Evolutionary conservation across 2,113 vertebrate genomes (phyloP).

Genomic region (Heterotilapia buettikoferi): DNA sequence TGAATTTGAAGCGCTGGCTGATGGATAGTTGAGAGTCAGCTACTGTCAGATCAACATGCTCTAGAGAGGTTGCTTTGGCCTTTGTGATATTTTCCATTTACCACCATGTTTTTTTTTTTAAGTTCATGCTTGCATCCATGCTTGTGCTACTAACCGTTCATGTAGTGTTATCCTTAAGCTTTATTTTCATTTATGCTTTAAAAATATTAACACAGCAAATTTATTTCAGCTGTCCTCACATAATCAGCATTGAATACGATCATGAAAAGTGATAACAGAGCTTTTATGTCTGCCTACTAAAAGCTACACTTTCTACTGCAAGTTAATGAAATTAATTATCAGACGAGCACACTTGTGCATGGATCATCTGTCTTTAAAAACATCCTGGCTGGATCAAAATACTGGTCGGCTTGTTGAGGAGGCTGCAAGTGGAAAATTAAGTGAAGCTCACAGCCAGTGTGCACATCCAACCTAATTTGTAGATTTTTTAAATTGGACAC

Average conservation of each 20-base stretch:
- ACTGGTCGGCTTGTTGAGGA: neutral
- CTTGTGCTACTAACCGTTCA: neutral
- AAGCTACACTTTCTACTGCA: conserved; percentile 1
- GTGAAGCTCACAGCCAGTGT: neutral
- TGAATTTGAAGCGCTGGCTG: neutral
- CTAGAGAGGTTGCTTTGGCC: neutral
- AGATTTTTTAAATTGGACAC: neutral
- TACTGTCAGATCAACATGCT: neutral
- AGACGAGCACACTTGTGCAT: conserved; percentile 23
- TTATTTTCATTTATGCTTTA: neutral
- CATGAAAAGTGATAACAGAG: neutral
- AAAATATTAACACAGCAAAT: neutral
- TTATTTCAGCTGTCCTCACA: neutral
- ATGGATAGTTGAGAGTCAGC: neutral
- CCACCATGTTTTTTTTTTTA: neutral
- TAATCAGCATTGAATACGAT: neutral
- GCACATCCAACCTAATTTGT: neutral
- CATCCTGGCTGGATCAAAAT: neutral
- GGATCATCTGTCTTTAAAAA: conserved; percentile 42
- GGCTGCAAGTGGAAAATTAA: neutral
- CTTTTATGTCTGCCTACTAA: conserved; percentile 16
- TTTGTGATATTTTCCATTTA: neutral
- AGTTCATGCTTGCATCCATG: neutral
- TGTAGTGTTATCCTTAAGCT: neutral
- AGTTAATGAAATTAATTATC: conserved; percentile 35